Conservation (phyloP, 2,113 vertebrate species). For the Xenopus laevis region DNA sequence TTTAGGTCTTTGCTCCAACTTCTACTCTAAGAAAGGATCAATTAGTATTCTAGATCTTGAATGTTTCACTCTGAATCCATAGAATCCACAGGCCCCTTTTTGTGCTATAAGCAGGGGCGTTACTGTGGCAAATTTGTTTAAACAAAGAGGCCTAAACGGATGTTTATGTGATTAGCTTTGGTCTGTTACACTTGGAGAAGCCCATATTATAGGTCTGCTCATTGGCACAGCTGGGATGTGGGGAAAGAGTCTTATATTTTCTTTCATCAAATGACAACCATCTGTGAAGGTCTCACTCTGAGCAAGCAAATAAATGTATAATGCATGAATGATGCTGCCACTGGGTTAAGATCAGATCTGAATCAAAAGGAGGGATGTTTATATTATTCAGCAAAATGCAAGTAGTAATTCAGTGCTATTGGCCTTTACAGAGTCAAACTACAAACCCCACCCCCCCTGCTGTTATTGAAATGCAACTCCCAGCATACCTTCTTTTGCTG, state of each 20-base stretch:
- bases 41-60: no score
- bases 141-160: conserved; percentile 26
- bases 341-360: conserved; percentile 13
- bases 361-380: conserved; percentile 22
- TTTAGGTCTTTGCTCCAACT: no score
- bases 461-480: no score
- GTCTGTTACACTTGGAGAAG: conserved; percentile 16
- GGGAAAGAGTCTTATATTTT: conserved; percentile 27
- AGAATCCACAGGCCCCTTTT: not conserved
- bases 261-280: conserved; percentile 36
- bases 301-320: conserved; percentile 15
- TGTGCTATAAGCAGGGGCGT: conserved; percentile 1
- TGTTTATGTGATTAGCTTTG: conserved; percentile 35
- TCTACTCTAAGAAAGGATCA: no score
- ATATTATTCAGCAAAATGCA: conserved; percentile 16
- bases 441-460: no score
- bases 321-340: conserved; percentile 23
- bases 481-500: no score
- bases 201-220: conserved; percentile 17
- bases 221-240: conserved; percentile 27
- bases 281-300: conserved; percentile 37
- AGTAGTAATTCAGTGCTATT: conserved; percentile 30
- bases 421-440: not conserved
- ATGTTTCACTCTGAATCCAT: no score
- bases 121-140: conserved; percentile 36